These are phyloP conservation scores for Barypeithes pellucidus DNA, from an alignment of 2,888 invertebrate genomes.

Conservation along the genomic window DNA sequence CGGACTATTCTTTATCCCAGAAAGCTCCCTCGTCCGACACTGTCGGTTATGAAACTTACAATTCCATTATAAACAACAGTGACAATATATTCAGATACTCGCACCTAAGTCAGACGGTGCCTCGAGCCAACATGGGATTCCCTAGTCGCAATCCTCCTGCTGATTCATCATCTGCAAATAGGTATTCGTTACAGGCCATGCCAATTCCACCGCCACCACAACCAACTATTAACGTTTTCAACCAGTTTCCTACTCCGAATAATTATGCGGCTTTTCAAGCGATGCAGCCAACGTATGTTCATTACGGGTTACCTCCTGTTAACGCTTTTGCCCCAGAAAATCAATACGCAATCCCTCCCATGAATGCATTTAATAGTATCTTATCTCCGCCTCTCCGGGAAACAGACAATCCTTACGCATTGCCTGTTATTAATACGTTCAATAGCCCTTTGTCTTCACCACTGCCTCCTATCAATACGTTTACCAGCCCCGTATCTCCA, in stretches of 20 bases:
- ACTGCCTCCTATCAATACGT: conserved; percentile 15
- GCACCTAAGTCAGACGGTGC: neutral
- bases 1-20: conserved; percentile 35
- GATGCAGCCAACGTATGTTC: neutral
- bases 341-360: neutral
- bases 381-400: conserved; percentile 50
- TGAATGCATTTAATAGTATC: conserved; percentile 27
- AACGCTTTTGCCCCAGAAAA: conserved; percentile 27
- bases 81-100: conserved; percentile 36
- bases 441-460: conserved; percentile 18
- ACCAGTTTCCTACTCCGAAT: conserved; percentile 51
- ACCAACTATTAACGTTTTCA: conserved; percentile 60
- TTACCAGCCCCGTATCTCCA: conserved; percentile 42
- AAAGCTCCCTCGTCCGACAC: neutral
- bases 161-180: conserved; percentile 45
- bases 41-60: conserved; percentile 1
- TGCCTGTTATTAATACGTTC: neutral
- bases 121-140: conserved; percentile 43
- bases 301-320: conserved; percentile 17
- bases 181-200: conserved; percentile 34
- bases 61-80: conserved; percentile 4
- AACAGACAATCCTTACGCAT: neutral
- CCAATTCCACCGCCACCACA: conserved; percentile 52
- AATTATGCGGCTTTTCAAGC: conserved; percentile 11
- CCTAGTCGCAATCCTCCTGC: conserved; percentile 50